Conservation (phyloP, 2,797 vertebrate genomes). For the Sparidentex hasta region DNA sequence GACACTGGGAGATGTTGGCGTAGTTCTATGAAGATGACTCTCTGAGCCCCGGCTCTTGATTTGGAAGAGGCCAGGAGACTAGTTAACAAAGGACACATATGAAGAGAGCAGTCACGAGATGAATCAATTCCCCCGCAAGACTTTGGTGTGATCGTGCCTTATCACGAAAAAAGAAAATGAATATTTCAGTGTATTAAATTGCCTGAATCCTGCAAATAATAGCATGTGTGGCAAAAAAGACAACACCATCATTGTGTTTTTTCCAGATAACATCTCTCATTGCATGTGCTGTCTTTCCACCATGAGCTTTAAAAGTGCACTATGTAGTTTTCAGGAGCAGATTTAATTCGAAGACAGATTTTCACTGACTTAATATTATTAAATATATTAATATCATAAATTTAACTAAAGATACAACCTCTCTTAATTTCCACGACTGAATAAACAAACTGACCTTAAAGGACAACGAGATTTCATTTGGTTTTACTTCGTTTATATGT, state of each 20-base stretch:
- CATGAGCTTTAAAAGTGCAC: not conserved
- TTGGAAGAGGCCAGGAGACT: conserved; percentile 28
- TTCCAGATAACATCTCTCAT: not conserved
- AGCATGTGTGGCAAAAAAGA: not conserved
- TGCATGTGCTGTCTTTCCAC: not conserved
- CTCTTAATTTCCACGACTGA: too few species aligned
- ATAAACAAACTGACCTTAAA: too few species aligned
- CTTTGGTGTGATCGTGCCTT: not conserved
- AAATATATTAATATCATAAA: too few species aligned
- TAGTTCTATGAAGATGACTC: conserved; percentile 26
- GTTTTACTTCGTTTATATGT: too few species aligned
- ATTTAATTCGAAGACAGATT: too few species aligned
- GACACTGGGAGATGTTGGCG: conserved; percentile 21
- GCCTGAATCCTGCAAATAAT: not conserved
- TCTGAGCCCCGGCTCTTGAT: conserved; percentile 27
- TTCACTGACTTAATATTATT: not conserved
- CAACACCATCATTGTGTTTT: not conserved
- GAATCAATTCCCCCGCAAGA: not conserved
- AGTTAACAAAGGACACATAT: conserved; percentile 6
- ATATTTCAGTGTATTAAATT: not conserved
- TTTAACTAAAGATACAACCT: too few species aligned
- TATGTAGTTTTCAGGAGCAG: too few species aligned
- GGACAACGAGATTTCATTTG: too few species aligned
- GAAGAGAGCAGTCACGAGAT: conserved; percentile 15
- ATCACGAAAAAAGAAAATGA: not conserved